Conservation (phyloP, 2,888 invertebrate genomes). For the Eupeodes luniger region DNA sequence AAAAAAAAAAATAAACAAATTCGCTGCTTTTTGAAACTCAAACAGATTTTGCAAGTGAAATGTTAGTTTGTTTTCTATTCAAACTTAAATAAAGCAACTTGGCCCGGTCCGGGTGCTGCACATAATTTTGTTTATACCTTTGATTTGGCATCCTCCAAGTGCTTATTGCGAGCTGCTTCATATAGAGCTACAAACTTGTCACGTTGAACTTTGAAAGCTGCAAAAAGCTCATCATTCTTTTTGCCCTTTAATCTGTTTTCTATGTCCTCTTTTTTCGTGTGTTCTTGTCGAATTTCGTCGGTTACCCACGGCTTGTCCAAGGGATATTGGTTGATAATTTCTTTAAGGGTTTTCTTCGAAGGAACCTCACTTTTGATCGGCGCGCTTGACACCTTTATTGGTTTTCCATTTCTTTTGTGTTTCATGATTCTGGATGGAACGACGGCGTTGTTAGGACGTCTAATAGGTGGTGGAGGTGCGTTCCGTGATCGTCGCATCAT, state of each 20-base stretch:
- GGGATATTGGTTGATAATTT: conserved; percentile 83
- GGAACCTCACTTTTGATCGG: conserved; percentile 77
- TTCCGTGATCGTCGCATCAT: conserved; percentile 74
- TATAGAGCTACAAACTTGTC: conserved; percentile 86
- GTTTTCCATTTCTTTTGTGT: conserved; percentile 79
- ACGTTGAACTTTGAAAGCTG: conserved; percentile 86
- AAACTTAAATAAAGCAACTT: not conserved
- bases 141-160: conserved; percentile 84
- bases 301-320: conserved; percentile 87
- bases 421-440: conserved; percentile 80
- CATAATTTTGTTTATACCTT: conserved; percentile 79
- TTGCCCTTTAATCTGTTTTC: conserved; percentile 84
- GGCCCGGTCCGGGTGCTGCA: not conserved
- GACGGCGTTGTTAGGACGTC: conserved; percentile 71
- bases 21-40: conserved; percentile 33
- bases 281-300: conserved; percentile 85
- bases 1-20: not conserved
- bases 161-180: conserved; percentile 85
- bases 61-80: conserved; percentile 2
- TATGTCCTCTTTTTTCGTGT: conserved; percentile 85
- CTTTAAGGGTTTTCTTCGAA: conserved; percentile 82
- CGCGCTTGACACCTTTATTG: conserved; percentile 79
- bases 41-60: conserved; percentile 50
- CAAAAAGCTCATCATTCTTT: conserved; percentile 86
- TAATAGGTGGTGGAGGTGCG: conserved; percentile 77